phyloP scores from a whole-genome alignment of 2,888 invertebrate species.

The Netelia inedita region DNA sequence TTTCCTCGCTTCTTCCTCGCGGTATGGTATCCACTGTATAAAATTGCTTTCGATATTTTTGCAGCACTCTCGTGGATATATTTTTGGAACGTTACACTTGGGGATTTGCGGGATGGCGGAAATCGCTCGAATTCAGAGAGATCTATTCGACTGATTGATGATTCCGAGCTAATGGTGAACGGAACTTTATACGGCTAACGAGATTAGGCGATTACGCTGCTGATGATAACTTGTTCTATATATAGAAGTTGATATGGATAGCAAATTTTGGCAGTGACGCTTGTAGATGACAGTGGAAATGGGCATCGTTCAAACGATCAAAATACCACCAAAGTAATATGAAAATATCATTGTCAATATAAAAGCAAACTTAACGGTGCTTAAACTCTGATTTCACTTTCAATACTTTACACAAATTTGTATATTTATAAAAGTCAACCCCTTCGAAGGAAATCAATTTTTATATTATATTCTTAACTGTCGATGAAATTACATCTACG shows the following conservation, averaged over 20 bases:
- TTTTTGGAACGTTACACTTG: not conserved
- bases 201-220: conserved; percentile 56
- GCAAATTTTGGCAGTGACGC: not conserved
- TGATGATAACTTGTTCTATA: conserved; percentile 44
- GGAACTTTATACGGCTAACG: conserved; percentile 24
- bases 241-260: conserved; percentile 38
- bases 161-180: conserved; percentile 12
- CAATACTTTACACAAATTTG: too few relatives aligned
- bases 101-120: not conserved
- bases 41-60: conserved; percentile 29
- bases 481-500: too few relatives aligned
- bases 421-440: too few relatives aligned
- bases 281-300: not conserved
- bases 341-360: too few relatives aligned
- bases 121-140: conserved; percentile 34
- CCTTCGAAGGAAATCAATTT: too few relatives aligned
- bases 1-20: conserved; percentile 25
- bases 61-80: not conserved
- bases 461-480: too few relatives aligned
- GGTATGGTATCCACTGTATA: conserved; percentile 9
- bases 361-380: too few relatives aligned
- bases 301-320: not conserved
- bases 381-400: too few relatives aligned
- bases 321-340: not conserved
- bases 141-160: conserved; percentile 48